A percentile compares a stretch with the other conserved stretches of the same genome.
These are phyloP conservation scores for Nothobranchius kuhntae DNA, from an alignment of 2,113 vertebrate genomes.

Conservation along the genomic window DNA sequence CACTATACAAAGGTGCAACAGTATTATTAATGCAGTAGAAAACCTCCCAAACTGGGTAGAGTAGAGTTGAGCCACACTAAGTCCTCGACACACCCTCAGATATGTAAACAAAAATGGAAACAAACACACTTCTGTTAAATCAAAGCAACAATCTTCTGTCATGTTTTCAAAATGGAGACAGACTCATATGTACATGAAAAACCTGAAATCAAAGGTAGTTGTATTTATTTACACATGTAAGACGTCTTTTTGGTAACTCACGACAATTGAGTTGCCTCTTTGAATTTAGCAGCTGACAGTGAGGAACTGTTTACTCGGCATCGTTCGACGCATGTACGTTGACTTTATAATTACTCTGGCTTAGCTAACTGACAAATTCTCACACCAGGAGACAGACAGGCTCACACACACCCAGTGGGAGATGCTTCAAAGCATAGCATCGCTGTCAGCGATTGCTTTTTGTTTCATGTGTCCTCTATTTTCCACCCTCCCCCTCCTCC, in stretches of 20 bases:
- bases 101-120: too few species aligned
- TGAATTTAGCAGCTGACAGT: conserved; percentile 60
- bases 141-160: too few species aligned
- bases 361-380: conserved; percentile 28
- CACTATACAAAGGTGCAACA: too few species aligned
- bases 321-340: conserved; percentile 13
- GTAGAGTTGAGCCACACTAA: too few species aligned
- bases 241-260: conserved; percentile 31
- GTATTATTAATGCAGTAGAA: too few species aligned
- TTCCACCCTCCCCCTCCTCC: neutral
- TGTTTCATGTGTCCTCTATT: conserved; percentile 63
- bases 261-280: conserved; percentile 40
- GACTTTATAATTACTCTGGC: conserved; percentile 24
- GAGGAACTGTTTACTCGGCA: conserved; percentile 57
- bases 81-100: too few species aligned
- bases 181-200: too few species aligned
- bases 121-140: too few species aligned
- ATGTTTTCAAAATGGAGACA: too few species aligned
- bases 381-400: conserved; percentile 23
- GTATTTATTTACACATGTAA: neutral
- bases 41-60: too few species aligned
- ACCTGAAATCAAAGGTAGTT: too few species aligned
- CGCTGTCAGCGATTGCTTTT: conserved; percentile 59
- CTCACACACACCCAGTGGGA: conserved; percentile 41
- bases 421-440: conserved; percentile 58